phyloP scores from a whole-genome alignment of 1,140 invertebrate genomes.

The Leptinotarsa defecta region DNA sequence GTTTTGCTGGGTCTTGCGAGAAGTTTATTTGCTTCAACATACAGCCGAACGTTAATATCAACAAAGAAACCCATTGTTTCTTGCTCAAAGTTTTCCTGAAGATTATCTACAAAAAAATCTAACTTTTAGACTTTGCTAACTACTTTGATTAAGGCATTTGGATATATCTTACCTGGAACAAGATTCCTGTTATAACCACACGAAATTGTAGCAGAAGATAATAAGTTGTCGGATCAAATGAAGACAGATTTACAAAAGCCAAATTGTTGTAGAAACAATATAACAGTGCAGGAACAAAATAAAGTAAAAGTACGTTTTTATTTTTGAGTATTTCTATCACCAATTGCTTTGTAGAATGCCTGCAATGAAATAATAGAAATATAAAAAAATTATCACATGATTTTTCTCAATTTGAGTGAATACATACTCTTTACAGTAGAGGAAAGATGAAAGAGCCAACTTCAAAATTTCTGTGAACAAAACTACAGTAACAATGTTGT shows the following conservation, averaged over 20 bases:
- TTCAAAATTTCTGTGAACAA: slow-evolving; percentile 88
- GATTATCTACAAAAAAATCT: slow-evolving; percentile 67
- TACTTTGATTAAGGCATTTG: not conserved
- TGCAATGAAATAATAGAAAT: slow-evolving; percentile 51
- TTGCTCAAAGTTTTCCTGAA: slow-evolving; percentile 83
- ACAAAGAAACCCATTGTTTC: slow-evolving; percentile 88
- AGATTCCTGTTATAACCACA: slow-evolving; percentile 88
- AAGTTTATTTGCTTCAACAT: slow-evolving; percentile 87
- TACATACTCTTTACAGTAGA: slow-evolving; percentile 77
- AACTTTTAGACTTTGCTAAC: not conserved
- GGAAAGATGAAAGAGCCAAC: slow-evolving; percentile 69
- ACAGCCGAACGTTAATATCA: slow-evolving; percentile 86
- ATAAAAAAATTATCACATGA: not conserved
- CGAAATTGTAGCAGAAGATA: slow-evolving; percentile 90
- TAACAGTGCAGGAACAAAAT: slow-evolving; percentile 87
- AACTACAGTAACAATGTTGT: slow-evolving; percentile 87
- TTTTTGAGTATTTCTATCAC: slow-evolving; percentile 64
- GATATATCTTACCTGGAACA: slow-evolving; percentile 79
- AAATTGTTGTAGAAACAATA: slow-evolving; percentile 97
- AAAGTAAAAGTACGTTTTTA: slow-evolving; percentile 74
- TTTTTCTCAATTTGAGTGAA: slow-evolving; percentile 16
- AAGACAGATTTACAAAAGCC: slow-evolving; percentile 86
- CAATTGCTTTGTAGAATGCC: slow-evolving; percentile 59
- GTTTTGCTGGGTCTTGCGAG: slow-evolving; percentile 51
- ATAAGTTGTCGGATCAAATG: slow-evolving; percentile 94